Percentiles rank a stretch among this genome's conserved stretches.
Evolutionary conservation across 1,140 invertebrate genomes (phyloP).

Genomic region (Drosophila pandora): DNA sequence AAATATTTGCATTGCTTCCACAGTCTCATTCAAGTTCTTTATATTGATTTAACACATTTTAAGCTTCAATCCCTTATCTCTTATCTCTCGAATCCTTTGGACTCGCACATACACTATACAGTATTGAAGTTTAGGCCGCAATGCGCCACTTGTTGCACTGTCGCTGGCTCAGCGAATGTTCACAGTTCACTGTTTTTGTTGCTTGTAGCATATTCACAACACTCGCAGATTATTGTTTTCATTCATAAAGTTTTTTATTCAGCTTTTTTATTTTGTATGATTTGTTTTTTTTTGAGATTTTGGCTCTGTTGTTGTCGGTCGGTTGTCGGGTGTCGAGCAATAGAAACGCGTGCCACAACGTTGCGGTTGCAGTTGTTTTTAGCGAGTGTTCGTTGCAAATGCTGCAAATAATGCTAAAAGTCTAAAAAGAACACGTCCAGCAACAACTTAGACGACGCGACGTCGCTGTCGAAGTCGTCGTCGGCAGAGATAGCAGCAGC

Average conservation of each 20-base stretch:
- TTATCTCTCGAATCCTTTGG: constrained; percentile 16
- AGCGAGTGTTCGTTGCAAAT: constrained; percentile 84
- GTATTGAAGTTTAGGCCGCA: constrained; percentile 40
- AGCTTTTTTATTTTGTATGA: constrained; percentile 22
- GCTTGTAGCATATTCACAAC: constrained; percentile 43
- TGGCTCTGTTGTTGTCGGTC: constrained; percentile 34
- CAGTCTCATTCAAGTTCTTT: background rate
- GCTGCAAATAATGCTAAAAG: constrained; percentile 83
- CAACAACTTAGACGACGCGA: constrained; percentile 61
- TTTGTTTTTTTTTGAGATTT: constrained; percentile 13
- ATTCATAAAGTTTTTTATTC: constrained; percentile 24
- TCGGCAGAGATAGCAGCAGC: constrained; percentile 44
- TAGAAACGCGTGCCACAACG: constrained; percentile 83
- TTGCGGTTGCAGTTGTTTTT: constrained; percentile 84
- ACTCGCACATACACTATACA: constrained; percentile 24
- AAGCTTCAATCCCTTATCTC: constrained; percentile 3
- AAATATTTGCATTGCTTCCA: too few species aligned
- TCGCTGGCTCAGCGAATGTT: constrained; percentile 43
- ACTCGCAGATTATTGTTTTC: constrained; percentile 32
- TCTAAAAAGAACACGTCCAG: constrained; percentile 82
- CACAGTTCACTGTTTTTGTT: constrained; percentile 47
- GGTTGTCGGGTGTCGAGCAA: constrained; percentile 52
- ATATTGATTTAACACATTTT: background rate
- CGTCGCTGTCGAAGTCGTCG: constrained; percentile 50
- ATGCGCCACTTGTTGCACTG: constrained; percentile 71